Evolutionary conservation across 2,888 invertebrate species (phyloP), one percentile per base, ranked within the genome.

Genomic region (Eulithis testata): DNA sequence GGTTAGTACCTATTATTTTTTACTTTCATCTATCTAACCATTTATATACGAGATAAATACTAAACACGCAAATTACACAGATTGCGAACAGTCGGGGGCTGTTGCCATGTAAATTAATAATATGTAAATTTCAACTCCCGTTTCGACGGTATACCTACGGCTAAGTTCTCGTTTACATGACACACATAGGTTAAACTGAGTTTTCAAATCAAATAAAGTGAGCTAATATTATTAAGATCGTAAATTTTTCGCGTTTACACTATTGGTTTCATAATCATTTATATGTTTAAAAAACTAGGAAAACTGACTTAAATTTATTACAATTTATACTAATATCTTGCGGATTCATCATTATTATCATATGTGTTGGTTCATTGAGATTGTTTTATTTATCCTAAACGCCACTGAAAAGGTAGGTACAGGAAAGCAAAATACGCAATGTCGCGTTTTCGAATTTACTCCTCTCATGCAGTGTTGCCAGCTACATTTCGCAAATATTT

Each of bases 31-130:
- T 21, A 7, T 14, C 47, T 59, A 58, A 50, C 52, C 37, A 45
- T 31, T 6, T 31, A 31, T 54, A 63, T 60, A 60, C 60, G 70
- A 82, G 81, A 84, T 81, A 81, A 78, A 78, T 75, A 81, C 85
- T 86, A 88, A 88, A 88, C 85, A 85, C 81, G 80, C 80, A 88
- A 89, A 90, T 90, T 88, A 89, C 88, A 89, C 86, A 90, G 88
- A 90, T 89, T 88, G 89, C 80, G 76, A 83, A 81, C 84, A 74
- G 83, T 80, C 69, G 73, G 82, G 83, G 81, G 80, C 79, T 78
- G 83, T 82, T 83, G 82, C 86, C 79, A 84, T 86, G 86, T 90
- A 90, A 90, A 91, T 91, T 91, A 91, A 91, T 92, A 91, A 90
- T 89, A 92, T 92, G 91, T 87, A 91, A 91, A 91, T 91, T 88